These are phyloP conservation scores for Myotis vivesi DNA, from an alignment of 2,797 vertebrate species.

Conservation along the genomic window DNA sequence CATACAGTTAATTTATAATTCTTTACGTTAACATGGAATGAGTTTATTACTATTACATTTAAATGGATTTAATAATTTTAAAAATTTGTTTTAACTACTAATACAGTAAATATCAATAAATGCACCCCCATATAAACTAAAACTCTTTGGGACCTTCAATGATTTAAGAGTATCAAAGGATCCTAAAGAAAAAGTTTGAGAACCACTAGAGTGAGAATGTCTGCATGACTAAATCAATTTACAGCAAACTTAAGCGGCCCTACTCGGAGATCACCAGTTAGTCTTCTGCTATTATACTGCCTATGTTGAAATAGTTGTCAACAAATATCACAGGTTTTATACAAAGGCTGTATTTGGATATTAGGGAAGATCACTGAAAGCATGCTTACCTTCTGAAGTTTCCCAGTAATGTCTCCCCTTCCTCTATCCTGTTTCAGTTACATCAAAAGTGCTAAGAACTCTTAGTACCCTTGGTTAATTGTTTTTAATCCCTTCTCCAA, in stretches of 20 bases:
- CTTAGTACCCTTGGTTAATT: background rate
- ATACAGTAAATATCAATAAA: background rate
- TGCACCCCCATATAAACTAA: background rate
- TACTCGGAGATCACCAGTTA: background rate
- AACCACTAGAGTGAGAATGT: background rate
- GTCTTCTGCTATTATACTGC: background rate
- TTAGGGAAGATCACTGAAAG: background rate
- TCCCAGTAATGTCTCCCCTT: background rate
- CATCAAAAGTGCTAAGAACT: background rate
- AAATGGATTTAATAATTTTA: background rate
- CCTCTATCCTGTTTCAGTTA: background rate
- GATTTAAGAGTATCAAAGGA: background rate
- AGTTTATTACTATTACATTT: background rate
- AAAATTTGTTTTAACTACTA: conserved; percentile 22
- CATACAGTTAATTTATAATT: background rate
- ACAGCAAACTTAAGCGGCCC: background rate
- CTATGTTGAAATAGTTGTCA: background rate
- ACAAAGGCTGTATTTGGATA: background rate
- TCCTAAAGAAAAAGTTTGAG: background rate
- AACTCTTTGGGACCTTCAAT: background rate
- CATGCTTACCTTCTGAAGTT: background rate
- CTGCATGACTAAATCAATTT: background rate
- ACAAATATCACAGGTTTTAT: background rate
- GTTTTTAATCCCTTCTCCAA: background rate
- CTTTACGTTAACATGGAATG: background rate